These are phyloP conservation scores for Heliconius ethilla DNA, from an alignment of 2,888 invertebrate species.

Conservation along the genomic window DNA sequence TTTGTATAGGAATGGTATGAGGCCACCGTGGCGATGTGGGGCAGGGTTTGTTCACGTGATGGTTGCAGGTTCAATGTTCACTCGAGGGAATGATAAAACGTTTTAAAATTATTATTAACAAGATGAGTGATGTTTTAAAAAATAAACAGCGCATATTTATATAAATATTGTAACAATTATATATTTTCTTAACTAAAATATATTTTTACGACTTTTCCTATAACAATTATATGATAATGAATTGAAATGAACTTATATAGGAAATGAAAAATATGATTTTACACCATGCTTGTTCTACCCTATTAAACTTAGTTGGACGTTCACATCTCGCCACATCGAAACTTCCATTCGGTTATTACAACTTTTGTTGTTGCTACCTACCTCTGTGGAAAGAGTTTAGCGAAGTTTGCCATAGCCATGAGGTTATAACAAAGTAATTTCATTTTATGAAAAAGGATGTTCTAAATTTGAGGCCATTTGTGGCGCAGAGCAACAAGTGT, in stretches of 20 bases:
- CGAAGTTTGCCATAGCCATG: background rate
- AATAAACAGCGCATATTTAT: background rate
- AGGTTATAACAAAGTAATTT: background rate
- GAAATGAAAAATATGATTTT: background rate
- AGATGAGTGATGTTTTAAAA: background rate
- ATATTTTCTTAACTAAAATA: background rate
- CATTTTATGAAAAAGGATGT: too few relatives aligned
- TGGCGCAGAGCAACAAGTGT: too few relatives aligned
- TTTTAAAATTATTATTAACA: background rate
- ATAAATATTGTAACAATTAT: background rate
- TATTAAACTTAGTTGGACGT: background rate
- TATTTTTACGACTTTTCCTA: too few relatives aligned
- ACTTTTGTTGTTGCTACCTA: constrained; percentile 12
- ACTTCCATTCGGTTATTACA: constrained; percentile 13
- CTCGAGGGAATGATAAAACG: background rate
- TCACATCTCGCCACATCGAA: constrained; percentile 4
- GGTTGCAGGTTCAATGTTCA: background rate
- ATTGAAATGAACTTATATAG: background rate
- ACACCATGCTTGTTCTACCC: background rate
- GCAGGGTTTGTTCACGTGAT: too few relatives aligned
- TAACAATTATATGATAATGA: background rate
- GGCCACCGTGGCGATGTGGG: background rate
- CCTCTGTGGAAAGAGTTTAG: constrained; percentile 9
- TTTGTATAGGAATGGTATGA: background rate
- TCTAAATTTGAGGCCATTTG: too few relatives aligned